These are phyloP conservation scores for Agrilus planipennis DNA, from an alignment of 1,140 invertebrate genomes.

Conservation along the genomic window DNA sequence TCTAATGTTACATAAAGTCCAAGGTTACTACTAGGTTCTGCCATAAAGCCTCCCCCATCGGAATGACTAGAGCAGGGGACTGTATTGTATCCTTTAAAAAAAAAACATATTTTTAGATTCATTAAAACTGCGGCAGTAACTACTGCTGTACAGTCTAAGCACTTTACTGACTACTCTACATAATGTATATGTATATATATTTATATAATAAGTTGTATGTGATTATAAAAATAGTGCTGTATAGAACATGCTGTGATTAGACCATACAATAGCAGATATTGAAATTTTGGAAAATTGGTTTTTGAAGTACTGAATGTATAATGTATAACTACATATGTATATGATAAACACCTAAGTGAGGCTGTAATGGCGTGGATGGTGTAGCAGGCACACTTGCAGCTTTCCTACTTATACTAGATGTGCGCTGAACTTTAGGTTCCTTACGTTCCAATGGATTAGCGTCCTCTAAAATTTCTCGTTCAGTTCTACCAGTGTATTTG, in stretches of 20 bases:
- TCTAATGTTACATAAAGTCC: constrained; percentile 38
- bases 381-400: constrained; percentile 74
- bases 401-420: constrained; percentile 55
- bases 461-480: constrained; percentile 75
- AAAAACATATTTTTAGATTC: constrained; percentile 10
- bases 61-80: constrained; percentile 70
- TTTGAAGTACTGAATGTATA: too few species aligned
- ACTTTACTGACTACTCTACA: too few species aligned
- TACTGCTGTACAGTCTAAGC: too few species aligned
- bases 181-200: too few species aligned
- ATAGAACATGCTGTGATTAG: too few species aligned
- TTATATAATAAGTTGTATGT: too few species aligned
- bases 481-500: constrained; percentile 78
- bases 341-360: constrained; percentile 41
- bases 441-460: constrained; percentile 42
- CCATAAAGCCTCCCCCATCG: constrained; percentile 46
- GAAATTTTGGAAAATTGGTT: too few species aligned
- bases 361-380: constrained; percentile 63
- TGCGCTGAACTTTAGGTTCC: constrained; percentile 45
- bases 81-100: constrained; percentile 61
- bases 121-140: too few species aligned
- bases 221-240: too few species aligned
- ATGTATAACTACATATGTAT: too few species aligned
- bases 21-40: constrained; percentile 39
- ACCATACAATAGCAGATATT: too few species aligned